Percentiles rank a stretch among this genome's conserved stretches.
Evolutionary conservation across 1,140 invertebrate species (phyloP).

Genomic region (Atta colombica): DNA sequence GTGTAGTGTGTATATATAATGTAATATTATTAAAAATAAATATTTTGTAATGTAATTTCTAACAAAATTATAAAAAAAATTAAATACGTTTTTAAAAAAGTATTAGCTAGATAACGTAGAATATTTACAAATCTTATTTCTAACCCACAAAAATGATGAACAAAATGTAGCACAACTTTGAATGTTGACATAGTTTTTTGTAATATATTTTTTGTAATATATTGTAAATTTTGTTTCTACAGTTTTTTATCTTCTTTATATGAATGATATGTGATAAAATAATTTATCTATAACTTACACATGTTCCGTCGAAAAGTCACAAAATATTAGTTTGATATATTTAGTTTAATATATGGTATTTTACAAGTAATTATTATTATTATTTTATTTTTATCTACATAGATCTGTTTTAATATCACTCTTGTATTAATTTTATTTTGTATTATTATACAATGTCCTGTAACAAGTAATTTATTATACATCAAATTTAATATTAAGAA

Average conservation of each 20-base stretch:
- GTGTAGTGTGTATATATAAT: too few species aligned
- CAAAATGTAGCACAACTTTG: not conserved
- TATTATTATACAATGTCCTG: not conserved
- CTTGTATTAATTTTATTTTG: constrained; percentile 13
- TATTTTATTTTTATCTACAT: not conserved
- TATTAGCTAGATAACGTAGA: too few species aligned
- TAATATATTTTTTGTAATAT: not conserved
- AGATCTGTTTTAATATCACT: not conserved
- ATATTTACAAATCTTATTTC: too few species aligned
- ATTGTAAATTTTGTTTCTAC: not conserved
- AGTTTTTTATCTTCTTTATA: not conserved
- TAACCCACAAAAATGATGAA: not conserved
- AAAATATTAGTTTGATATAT: not conserved
- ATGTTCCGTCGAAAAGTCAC: not conserved
- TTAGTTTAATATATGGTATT: constrained; percentile 1
- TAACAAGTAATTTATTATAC: not conserved
- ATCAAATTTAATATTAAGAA: not conserved
- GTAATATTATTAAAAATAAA: too few species aligned
- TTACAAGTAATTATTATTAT: constrained; percentile 18
- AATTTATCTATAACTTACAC: not conserved
- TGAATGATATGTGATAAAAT: not conserved
- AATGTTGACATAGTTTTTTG: not conserved
- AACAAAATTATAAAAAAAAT: too few species aligned
- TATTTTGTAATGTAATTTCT: too few species aligned
- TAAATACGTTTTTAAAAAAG: too few species aligned